Conservation (phyloP, 2,113 vertebrate species). For the Crotalus horridus region DNA sequence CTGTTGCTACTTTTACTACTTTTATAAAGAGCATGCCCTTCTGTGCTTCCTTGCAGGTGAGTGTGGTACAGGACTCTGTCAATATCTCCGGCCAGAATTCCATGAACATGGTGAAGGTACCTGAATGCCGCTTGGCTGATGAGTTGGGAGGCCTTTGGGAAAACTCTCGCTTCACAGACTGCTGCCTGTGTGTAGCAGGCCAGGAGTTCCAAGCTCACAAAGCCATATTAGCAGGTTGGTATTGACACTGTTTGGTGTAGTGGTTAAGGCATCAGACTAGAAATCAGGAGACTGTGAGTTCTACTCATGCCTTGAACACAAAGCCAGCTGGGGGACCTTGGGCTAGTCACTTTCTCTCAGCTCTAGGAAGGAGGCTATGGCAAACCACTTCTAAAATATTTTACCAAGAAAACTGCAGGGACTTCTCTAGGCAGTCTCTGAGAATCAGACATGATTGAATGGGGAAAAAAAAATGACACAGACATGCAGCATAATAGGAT, state of each 20-base stretch:
- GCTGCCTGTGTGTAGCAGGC: slow-evolving; percentile 91
- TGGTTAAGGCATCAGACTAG: too few relatives aligned
- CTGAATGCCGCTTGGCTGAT: slow-evolving; percentile 92
- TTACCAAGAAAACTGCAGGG: too few relatives aligned
- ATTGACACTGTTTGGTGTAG: not conserved
- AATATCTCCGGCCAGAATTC: slow-evolving; percentile 98
- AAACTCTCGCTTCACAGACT: slow-evolving; percentile 95
- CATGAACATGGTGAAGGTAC: slow-evolving; percentile 94
- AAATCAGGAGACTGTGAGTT: too few relatives aligned
- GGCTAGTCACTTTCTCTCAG: too few relatives aligned
- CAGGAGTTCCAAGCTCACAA: slow-evolving; percentile 91
- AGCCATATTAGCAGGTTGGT: slow-evolving; percentile 87
- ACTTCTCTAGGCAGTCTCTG: too few relatives aligned
- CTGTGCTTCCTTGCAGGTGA: slow-evolving; percentile 76
- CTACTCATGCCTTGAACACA: too few relatives aligned
- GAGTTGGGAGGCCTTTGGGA: slow-evolving; percentile 96
- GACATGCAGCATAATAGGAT: not conserved
- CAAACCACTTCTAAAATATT: too few relatives aligned
- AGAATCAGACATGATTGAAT: too few relatives aligned
- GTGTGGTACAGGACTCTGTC: slow-evolving; percentile 96
- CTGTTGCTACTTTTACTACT: not conserved
- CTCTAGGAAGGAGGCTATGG: too few relatives aligned
- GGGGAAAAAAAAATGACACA: too few relatives aligned
- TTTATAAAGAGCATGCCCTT: not conserved
- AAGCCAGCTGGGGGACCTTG: too few relatives aligned